Base-by-base conservation (phyloP, 2,888 invertebrate species). In the Choristoneura rosaceana region DNA sequence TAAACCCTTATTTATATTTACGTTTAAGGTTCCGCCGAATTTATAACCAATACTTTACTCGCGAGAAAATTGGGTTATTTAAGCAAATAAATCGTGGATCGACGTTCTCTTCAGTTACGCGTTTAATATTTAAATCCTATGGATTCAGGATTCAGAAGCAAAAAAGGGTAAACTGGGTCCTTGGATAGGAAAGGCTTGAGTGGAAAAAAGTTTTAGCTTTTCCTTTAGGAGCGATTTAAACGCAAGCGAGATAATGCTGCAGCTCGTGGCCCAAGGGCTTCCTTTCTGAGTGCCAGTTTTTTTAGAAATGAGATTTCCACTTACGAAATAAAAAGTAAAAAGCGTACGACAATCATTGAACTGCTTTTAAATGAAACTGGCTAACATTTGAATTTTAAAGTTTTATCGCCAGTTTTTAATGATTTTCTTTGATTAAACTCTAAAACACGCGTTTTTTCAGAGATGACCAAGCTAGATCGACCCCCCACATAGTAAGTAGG, bases 1-100 rank as follows among this genome's bases (percentile, higher is more conserved):
- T 59, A 50, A 71, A 62, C 58, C 25, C 15, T 52, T 66, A 66
- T 66, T 66, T 66, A 60, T 15, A 47, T 45, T 38, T 45, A 47
- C 34, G 66, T 41, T 52, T 34, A 61, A 62, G 60, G 62, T 10
- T 45, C 38, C 17, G 3, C 52, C 33, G 60, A 60, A 71, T 66
- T 60, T 55, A 33, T 66, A 67, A 61, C 17, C 17, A 38, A 17
- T 33, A 34, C 61, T 64, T 15, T 38, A 25, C n/a, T 45, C 43
- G 33, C 59, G 25, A 52, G 52, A 10, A 25, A 66, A 50, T 15
- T 38, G 4, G 17, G 61, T 55, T 60, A 34, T 41, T 61, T 38
- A 33, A 50, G 50, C 15, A 34, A 64, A 50, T 64, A 64, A 64
- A 64, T 64, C 50, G 34, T 34, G 15, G 34, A 64, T 64, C 47